Percentiles rank a stretch among this genome's conserved stretches.
Evolutionary conservation across 2,113 vertebrate genomes (phyloP).

Genomic region (Malurus melanocephalus): DNA sequence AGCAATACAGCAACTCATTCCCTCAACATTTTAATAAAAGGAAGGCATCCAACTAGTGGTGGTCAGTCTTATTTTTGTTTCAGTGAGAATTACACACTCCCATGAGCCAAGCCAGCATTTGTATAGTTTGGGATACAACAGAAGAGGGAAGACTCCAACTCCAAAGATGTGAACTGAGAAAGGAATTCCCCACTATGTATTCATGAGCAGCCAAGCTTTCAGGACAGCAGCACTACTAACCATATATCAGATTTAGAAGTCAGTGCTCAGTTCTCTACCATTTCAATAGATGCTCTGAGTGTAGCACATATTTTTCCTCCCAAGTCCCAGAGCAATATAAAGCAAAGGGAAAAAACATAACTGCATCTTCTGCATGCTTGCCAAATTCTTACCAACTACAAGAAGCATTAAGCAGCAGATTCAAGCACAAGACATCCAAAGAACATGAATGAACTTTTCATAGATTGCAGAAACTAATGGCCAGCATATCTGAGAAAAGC

Average conservation of each 20-base stretch:
- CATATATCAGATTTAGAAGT: not conserved
- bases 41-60: not conserved
- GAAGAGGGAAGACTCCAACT: not conserved
- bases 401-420: not conserved
- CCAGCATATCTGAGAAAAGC: not conserved
- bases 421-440: not conserved
- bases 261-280: not conserved
- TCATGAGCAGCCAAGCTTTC: not conserved
- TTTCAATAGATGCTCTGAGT: not conserved
- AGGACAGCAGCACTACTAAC: not conserved
- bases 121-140: not conserved
- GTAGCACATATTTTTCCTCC: not conserved
- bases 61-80: not conserved
- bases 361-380: not conserved
- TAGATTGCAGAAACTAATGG: not conserved
- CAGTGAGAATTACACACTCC: not conserved
- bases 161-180: not conserved
- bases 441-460: not conserved
- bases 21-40: not conserved
- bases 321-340: not conserved
- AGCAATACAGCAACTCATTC: not conserved
- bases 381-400: not conserved
- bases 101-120: not conserved
- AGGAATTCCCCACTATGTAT: not conserved
- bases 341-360: not conserved